These are phyloP conservation scores for Notospermus geniculatus DNA, from an alignment of 1,140 invertebrate genomes.

Conservation along the genomic window DNA sequence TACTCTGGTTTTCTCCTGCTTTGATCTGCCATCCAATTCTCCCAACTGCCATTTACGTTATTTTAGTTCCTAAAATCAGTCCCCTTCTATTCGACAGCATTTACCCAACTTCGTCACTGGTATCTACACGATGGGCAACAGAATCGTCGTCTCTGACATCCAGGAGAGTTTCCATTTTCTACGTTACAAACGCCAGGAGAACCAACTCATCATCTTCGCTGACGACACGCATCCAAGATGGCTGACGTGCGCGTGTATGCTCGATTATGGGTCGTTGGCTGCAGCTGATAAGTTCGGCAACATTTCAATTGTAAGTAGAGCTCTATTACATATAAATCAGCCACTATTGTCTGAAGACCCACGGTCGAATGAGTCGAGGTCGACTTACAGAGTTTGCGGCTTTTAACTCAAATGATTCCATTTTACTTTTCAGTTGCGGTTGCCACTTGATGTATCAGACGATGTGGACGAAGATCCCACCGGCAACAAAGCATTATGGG, in stretches of 20 bases:
- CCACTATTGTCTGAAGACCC: too few relatives aligned
- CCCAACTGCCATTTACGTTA: too few relatives aligned
- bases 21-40: too few relatives aligned
- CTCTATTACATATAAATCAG: too few relatives aligned
- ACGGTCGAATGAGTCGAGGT: neutral
- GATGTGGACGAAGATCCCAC: slow-evolving; percentile 99
- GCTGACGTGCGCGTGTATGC: slow-evolving; percentile 86
- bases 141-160: slow-evolving; percentile 92
- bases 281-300: slow-evolving; percentile 99
- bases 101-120: slow-evolving; percentile 92
- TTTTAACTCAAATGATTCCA: neutral
- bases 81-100: too few relatives aligned
- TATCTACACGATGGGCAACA: slow-evolving; percentile 88
- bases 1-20: too few relatives aligned
- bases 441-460: slow-evolving; percentile 88
- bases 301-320: slow-evolving; percentile 74
- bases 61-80: too few relatives aligned
- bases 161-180: slow-evolving; percentile 98
- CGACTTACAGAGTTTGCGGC: neutral
- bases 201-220: slow-evolving; percentile 96
- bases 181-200: slow-evolving; percentile 91
- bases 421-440: slow-evolving; percentile 63
- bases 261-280: slow-evolving; percentile 96
- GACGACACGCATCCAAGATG: slow-evolving; percentile 97
- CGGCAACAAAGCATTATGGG: slow-evolving; percentile 97